Base-by-base conservation (phyloP, 1,140 invertebrate genomes). In the Gonatopus flavifemur region DNA sequence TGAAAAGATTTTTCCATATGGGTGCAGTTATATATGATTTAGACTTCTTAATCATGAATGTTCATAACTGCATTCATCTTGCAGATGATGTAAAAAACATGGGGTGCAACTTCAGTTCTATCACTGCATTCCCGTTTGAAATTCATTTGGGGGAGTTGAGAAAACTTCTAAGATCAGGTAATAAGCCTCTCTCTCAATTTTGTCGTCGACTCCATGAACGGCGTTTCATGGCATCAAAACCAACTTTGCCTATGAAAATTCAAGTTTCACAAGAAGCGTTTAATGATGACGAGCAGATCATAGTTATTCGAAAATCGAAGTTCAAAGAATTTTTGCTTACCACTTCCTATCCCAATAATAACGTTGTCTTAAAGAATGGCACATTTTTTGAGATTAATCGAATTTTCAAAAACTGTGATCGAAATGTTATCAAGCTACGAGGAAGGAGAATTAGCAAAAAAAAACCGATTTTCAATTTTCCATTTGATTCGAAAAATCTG, bases 51-150 rank as follows among this genome's bases (percentile, higher is more conserved):
- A 15, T 35, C 15, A 35, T 49, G 18, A 55, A 55, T 41, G n/a
- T 55, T 2, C 46, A 55, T 40, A 45, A 32, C 37, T 18, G 48
- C 2, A 49, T 20, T 31, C 52, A 49, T 44, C 2, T 54, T 10
- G 8, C 21, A 22, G 41, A 55, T 45, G 46, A 55, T 18, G 37
- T 49, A 0, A 13, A 38, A 21, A 40, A 49, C 36, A 32, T 41
- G 18, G n/a, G 45, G 10, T 45, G 40, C 20, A 15, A 10, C n/a
- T 13, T 55, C 7, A 55, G 24, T 45, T 31, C 36, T 1, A 49
- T 55, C 1, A 20, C 35, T n/a, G 40, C 41, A 9, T 53, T 53
- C 43, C 41, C 46, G 12, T 52, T 53, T 33, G 50, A 57, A 49
- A 57, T 24, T 49, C 25, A 19, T 16, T 48, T 52, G 18, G 30